Base-by-base conservation (phyloP, 2,888 invertebrate species). In the Drosophila flavopinicola region DNA sequence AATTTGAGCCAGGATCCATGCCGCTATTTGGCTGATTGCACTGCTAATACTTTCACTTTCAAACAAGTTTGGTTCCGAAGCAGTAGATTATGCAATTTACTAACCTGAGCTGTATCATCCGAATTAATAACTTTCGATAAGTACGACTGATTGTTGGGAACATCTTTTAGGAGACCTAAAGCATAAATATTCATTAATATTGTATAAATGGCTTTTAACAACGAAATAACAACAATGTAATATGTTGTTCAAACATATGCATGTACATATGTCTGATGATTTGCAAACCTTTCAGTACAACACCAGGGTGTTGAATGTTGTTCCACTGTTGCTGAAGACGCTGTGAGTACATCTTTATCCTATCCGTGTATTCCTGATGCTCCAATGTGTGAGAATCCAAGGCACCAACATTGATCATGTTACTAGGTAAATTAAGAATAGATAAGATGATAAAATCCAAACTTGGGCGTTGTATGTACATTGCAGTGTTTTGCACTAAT, bases 391-490 rank as follows among this genome's bases (percentile, higher is more conserved):
- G 97, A 7, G 96, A 95, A 68, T 97, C 97, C 75, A 97, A 93
- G 2, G 97, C 96, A 47, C 96, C 96, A n/a, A 98, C 97, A 92
- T 98, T 98, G 86, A 98, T 98, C 61, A 98, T 97, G 92, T 97
- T 97, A 61, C 97, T 97, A 91, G 20, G n/a, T n/a, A n/a, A 47
- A 73, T 58, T 54, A 4, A 15, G 15, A 27, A 45, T 6, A 10
- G 9, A 11, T 27, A 15, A 24, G 24, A n/a, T 17, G 13, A 20
- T 25, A 32, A 3, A 15, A 32, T n/a, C 15, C 7, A 27, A 23
- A 24, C n/a, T 10, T 11, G 6, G 4, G 23, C 3, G 2, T 11
- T 32, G 0, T 17, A 66, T 94, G 93, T 92, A 97, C 97, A 95
- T 95, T 48, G 97, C 97, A 67, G 97, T 97, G 91, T 97, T 96